Evolutionary conservation across 2,797 vertebrate species (phyloP), one percentile per base, ranked within the genome.

Genomic region (Liparis tanakae): DNA sequence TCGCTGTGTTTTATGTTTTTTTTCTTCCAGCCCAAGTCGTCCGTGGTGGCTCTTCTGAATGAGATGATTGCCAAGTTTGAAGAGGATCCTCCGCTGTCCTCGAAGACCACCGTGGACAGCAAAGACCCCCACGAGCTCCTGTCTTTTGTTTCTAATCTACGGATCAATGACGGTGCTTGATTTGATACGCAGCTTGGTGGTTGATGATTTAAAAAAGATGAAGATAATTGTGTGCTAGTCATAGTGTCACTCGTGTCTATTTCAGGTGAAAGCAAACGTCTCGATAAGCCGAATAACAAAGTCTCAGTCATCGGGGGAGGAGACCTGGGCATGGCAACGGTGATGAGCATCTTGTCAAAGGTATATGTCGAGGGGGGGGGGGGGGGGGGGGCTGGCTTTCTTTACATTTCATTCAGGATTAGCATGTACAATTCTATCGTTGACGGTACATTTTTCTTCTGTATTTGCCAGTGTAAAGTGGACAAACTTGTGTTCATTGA

Each of bases 51-150:
- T 36, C 94, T 99, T 74, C 92, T 98, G 87, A 90, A 82, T 63
- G 97, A 99, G 94, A 99, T 99, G 98, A 95, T 91, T 48, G 55
- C 85, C 55, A 97, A 97, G 85, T 99, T 99, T 93, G 95, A 97
- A 84, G 95, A 96, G 76, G 96, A 97, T 25, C 97, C 97, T 12
- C 98, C 98, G 0, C 83, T 99, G 30, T 95, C 94, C 54, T 90
- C 96, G 1, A 91, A 94, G 51, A 76, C 93, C 25, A 81, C 94
- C 17, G 87, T 64, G 41, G 94, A 94, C 10, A 93, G 80, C 50
- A 93, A 93, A 67, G 93, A 93, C 76, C 96, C 96, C 39, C 92
- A 90, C 0, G 95, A 97, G 79, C 95, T 99, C 68, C 94, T 98
- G 44, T 93, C 95, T 4, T 96, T 95, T 46, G 96, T 98, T 79